Conservation (phyloP, 2,113 vertebrate species). For the Nicator chloris region DNA sequence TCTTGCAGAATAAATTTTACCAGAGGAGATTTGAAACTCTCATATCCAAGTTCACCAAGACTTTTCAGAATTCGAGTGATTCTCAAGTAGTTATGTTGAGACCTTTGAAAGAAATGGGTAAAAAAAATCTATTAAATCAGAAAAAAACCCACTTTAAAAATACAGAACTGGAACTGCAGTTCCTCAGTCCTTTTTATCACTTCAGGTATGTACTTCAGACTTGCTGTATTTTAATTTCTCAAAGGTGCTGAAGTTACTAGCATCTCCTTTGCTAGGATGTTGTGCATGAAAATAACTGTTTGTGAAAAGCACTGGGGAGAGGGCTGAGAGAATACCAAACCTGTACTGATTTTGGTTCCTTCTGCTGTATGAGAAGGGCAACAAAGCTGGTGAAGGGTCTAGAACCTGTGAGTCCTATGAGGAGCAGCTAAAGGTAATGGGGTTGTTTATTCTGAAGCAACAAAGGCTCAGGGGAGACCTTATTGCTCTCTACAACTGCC, state of each 20-base stretch:
- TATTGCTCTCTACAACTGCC: neutral
- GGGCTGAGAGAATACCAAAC: neutral
- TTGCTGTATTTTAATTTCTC: neutral
- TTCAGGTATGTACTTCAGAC: neutral
- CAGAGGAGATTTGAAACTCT: constrained; percentile 91
- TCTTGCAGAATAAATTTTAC: constrained; percentile 92
- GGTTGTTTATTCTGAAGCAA: neutral
- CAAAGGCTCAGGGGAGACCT: neutral
- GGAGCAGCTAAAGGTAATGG: neutral
- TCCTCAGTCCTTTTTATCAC: neutral
- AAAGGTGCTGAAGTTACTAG: neutral
- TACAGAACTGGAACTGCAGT: neutral
- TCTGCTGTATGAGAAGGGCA: neutral
- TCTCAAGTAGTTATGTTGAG: constrained; percentile 97
- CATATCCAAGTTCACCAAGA: constrained; percentile 94
- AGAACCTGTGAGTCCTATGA: neutral
- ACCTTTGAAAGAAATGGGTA: constrained; percentile 73
- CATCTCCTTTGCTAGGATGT: neutral
- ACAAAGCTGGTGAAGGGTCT: neutral
- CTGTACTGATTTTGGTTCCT: neutral
- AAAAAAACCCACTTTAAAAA: neutral
- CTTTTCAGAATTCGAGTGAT: constrained; percentile 98
- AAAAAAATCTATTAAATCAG: neutral
- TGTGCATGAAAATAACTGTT: neutral
- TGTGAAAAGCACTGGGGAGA: neutral